These are phyloP conservation scores for Theristicus caerulescens DNA, from an alignment of 2,113 vertebrate genomes.

Conservation along the genomic window DNA sequence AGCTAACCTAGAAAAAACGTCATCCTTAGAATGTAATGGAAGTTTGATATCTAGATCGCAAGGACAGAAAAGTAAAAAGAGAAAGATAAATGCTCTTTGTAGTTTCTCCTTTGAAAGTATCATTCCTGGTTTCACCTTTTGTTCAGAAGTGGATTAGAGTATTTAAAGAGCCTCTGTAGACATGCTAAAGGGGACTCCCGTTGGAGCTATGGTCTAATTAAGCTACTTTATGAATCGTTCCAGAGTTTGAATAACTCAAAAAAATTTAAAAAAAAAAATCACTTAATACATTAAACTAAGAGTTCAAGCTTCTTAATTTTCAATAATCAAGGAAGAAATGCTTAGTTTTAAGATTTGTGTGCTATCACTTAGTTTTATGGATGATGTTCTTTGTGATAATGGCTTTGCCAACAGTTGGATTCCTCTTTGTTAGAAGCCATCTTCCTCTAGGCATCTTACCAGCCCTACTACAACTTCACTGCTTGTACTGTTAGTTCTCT, in stretches of 20 bases:
- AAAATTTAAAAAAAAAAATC: not conserved
- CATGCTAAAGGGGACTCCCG: conserved; percentile 16
- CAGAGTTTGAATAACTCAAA: not conserved
- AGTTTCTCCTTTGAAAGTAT: conserved; percentile 34
- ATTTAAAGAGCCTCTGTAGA: conserved; percentile 38
- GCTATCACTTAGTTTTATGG: not conserved
- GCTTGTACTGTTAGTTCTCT: not conserved
- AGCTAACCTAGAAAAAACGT: not conserved
- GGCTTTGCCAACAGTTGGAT: conserved; percentile 1
- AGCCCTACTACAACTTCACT: not conserved
- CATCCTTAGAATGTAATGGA: not conserved
- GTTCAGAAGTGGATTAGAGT: conserved; percentile 5
- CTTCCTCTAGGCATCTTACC: not conserved
- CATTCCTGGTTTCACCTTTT: conserved; percentile 1
- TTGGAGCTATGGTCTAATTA: conserved; percentile 40
- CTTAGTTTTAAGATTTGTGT: not conserved
- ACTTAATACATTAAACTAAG: conserved; percentile 5
- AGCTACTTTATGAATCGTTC: not conserved
- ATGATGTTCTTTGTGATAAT: not conserved
- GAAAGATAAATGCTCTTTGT: not conserved
- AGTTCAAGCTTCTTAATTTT: conserved; percentile 16
- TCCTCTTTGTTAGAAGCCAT: not conserved
- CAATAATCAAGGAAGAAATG: not conserved
- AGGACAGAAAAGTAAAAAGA: conserved; percentile 1
- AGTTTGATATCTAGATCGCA: conserved; percentile 23